A percentile compares a stretch with the other conserved stretches of the same genome.
Evolutionary conservation across 2,888 invertebrate species (phyloP).

Genomic region (Habrosyne pyritoides): DNA sequence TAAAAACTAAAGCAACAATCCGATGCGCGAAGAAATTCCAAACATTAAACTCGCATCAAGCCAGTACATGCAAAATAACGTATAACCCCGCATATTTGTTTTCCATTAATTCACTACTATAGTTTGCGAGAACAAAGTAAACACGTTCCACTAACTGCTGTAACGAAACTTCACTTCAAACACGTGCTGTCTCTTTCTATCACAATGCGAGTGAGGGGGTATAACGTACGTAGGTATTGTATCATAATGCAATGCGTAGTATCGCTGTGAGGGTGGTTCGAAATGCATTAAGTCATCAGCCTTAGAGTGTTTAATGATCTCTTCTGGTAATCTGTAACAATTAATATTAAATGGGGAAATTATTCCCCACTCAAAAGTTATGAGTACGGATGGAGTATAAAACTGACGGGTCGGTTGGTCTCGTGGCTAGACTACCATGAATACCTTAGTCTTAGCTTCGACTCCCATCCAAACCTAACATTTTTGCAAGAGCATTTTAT

Average conservation of each 20-base stretch:
- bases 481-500: too few relatives aligned
- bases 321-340: constrained; percentile 7
- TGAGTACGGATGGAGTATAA: too few relatives aligned
- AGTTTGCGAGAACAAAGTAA: constrained; percentile 45
- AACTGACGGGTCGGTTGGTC: too few relatives aligned
- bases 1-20: constrained; percentile 11
- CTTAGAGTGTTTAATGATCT: constrained; percentile 15
- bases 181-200: constrained; percentile 18
- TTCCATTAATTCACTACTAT: constrained; percentile 49
- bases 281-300: constrained; percentile 28
- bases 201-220: constrained; percentile 14
- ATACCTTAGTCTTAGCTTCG: too few relatives aligned
- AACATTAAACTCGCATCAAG: constrained; percentile 25
- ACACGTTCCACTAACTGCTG: constrained; percentile 31
- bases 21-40: constrained; percentile 24
- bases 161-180: constrained; percentile 32
- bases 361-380: too few relatives aligned
- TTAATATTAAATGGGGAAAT: too few relatives aligned
- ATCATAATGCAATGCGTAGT: constrained; percentile 26
- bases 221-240: constrained; percentile 15
- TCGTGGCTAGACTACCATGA: too few relatives aligned
- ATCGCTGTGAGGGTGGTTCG: constrained; percentile 9
- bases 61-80: constrained; percentile 33
- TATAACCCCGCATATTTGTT: constrained; percentile 51
- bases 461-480: too few relatives aligned